phyloP scores from a whole-genome alignment of 1,140 invertebrate species.

The Platorchestia sp. region DNA sequence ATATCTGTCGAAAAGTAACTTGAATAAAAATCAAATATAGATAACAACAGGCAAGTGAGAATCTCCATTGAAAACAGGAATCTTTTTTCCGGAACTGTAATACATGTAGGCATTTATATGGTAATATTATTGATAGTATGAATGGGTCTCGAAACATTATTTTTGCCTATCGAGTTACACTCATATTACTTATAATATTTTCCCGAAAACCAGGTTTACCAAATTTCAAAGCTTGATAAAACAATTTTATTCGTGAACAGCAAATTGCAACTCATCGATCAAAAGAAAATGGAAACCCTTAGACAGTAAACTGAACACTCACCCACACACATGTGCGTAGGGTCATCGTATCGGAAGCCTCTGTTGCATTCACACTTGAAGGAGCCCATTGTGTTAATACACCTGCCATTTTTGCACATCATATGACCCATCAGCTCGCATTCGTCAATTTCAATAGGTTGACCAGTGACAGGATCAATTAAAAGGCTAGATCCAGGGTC shows the following conservation, averaged over 20 bases:
- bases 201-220: background rate
- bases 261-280: background rate
- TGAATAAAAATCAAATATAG: background rate
- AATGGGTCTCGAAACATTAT: background rate
- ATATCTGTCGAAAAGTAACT: slow-evolving; percentile 73
- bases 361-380: slow-evolving; percentile 80
- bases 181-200: background rate
- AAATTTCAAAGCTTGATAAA: background rate
- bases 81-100: background rate
- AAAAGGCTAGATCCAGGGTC: slow-evolving; percentile 77
- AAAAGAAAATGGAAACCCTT: background rate
- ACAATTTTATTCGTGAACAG: too few relatives aligned
- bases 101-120: background rate
- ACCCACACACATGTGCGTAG: slow-evolving; percentile 83
- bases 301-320: slow-evolving; percentile 52
- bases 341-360: slow-evolving; percentile 82
- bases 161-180: background rate
- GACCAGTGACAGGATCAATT: slow-evolving; percentile 83
- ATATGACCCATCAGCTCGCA: slow-evolving; percentile 86
- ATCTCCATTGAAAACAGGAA: background rate
- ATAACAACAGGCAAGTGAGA: background rate
- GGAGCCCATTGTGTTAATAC: slow-evolving; percentile 84
- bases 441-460: slow-evolving; percentile 83
- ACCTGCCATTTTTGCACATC: slow-evolving; percentile 86
- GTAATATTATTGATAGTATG: background rate